Percentiles rank a stretch among this genome's conserved stretches.
Evolutionary conservation across 2,113 vertebrate genomes (phyloP).

Genomic region (Casuarius casuarius): DNA sequence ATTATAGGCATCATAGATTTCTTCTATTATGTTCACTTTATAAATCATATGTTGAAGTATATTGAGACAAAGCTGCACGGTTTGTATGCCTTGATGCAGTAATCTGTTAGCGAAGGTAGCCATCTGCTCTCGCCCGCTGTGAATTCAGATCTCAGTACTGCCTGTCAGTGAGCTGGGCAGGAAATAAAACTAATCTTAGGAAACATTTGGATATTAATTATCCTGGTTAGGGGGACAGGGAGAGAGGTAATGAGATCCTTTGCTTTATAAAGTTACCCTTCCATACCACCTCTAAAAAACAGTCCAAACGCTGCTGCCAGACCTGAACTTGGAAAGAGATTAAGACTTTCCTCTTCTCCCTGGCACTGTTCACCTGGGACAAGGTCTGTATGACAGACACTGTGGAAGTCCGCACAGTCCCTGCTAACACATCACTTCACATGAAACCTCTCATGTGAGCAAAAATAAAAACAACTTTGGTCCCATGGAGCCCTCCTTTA

Average conservation of each 20-base stretch:
- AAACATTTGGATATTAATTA: conserved; percentile 57
- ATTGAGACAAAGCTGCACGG: conserved; percentile 37
- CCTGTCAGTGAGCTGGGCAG: conserved; percentile 34
- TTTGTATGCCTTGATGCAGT: neutral
- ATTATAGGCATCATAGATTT: neutral
- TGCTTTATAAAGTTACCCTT: neutral
- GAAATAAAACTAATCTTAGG: conserved; percentile 34
- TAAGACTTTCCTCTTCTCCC: neutral
- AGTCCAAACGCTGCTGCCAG: neutral
- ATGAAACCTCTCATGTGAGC: neutral
- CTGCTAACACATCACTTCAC: neutral
- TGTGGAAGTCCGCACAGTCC: neutral
- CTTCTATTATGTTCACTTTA: conserved; percentile 26
- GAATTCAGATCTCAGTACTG: conserved; percentile 41
- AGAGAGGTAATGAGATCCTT: conserved; percentile 32
- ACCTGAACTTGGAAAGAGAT: neutral
- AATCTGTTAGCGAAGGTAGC: conserved; percentile 52
- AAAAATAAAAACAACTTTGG: neutral
- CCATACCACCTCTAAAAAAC: neutral
- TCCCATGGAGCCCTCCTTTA: neutral
- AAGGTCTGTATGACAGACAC: neutral
- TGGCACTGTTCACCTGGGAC: neutral
- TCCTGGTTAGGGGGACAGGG: neutral
- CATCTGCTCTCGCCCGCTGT: conserved; percentile 50
- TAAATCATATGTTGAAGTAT: conserved; percentile 46